A percentile compares a stretch with the other conserved stretches of the same genome.
Evolutionary conservation across 2,113 vertebrate genomes (phyloP).

Genomic region (Nothocercus nigrocapillus): DNA sequence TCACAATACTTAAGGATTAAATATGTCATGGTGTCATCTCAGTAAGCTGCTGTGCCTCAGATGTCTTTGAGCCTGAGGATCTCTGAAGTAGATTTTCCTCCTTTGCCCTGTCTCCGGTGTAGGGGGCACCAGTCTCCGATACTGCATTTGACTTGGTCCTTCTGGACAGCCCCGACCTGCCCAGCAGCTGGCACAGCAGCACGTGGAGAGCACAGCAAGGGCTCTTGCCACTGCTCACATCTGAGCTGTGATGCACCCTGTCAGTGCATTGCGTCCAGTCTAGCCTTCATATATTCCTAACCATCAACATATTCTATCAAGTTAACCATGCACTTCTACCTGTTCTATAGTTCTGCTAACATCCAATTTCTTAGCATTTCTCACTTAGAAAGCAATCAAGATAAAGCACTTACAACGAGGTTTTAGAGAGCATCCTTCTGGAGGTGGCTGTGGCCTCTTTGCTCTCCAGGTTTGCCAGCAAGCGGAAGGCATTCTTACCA

Average conservation of each 20-base stretch:
- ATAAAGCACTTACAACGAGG: conserved; percentile 12
- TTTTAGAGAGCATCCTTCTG: background rate
- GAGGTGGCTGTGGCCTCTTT: conserved; percentile 14
- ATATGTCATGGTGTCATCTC: no score
- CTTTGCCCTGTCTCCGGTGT: background rate
- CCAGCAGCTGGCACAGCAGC: background rate
- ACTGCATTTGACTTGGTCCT: background rate
- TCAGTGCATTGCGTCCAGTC: background rate
- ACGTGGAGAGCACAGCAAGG: no score
- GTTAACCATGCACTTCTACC: background rate
- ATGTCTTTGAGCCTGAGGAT: no score
- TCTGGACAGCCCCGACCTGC: background rate
- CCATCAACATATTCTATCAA: background rate
- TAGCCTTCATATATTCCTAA: background rate
- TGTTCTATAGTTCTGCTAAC: rapidly evolving
- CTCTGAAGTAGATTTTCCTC: no score
- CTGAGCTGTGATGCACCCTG: background rate
- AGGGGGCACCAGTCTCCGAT: background rate
- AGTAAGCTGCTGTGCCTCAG: no score
- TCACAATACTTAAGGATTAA: no score
- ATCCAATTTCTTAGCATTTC: background rate
- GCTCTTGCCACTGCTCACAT: background rate
- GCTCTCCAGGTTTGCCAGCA: conserved; percentile 44
- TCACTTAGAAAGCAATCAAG: conserved; percentile 4
- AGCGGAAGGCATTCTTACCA: conserved; percentile 33